Conservation (phyloP, 2,797 vertebrate genomes). For the Artibeus lituratus region DNA sequence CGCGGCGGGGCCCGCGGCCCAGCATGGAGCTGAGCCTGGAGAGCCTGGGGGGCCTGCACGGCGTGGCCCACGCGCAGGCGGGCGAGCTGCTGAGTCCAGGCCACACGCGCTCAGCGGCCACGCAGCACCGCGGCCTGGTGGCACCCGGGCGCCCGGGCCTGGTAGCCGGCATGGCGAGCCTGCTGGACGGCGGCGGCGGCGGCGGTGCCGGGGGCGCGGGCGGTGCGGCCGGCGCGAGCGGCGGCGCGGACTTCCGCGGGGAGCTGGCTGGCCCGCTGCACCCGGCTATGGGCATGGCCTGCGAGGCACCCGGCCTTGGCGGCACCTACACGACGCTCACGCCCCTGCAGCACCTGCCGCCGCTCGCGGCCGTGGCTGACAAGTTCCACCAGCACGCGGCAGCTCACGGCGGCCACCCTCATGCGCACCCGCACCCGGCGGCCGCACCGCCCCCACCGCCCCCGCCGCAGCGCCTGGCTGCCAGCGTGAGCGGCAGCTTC, state of each 20-base stretch:
- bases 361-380: slow-evolving; percentile 94
- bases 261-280: slow-evolving; percentile 92
- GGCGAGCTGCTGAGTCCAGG: slow-evolving; percentile 92
- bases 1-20: slow-evolving; percentile 80
- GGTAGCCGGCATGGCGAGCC: slow-evolving; percentile 96
- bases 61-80: slow-evolving; percentile 91
- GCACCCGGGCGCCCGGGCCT: slow-evolving; percentile 92
- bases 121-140: slow-evolving; percentile 92
- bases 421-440: slow-evolving; percentile 86
- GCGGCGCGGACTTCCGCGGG: slow-evolving; percentile 91
- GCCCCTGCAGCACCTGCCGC: slow-evolving; percentile 96
- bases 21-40: slow-evolving; percentile 98
- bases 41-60: slow-evolving; percentile 94
- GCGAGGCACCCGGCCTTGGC: slow-evolving; percentile 90
- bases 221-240: slow-evolving; percentile 93
- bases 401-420: slow-evolving; percentile 84
- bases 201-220: slow-evolving; percentile 88
- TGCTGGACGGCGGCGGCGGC: slow-evolving; percentile 94
- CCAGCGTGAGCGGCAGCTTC: slow-evolving; percentile 95
- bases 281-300: slow-evolving; percentile 97
- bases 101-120: slow-evolving; percentile 89
- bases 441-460: slow-evolving; percentile 91
- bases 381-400: slow-evolving; percentile 92
- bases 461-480: slow-evolving; percentile 90
- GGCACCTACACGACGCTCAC: slow-evolving; percentile 96